A percentile compares a stretch with the other conserved stretches of the same genome.
Conservation (phyloP, 2,113 vertebrate species). For the Colaptes auratus region DNA sequence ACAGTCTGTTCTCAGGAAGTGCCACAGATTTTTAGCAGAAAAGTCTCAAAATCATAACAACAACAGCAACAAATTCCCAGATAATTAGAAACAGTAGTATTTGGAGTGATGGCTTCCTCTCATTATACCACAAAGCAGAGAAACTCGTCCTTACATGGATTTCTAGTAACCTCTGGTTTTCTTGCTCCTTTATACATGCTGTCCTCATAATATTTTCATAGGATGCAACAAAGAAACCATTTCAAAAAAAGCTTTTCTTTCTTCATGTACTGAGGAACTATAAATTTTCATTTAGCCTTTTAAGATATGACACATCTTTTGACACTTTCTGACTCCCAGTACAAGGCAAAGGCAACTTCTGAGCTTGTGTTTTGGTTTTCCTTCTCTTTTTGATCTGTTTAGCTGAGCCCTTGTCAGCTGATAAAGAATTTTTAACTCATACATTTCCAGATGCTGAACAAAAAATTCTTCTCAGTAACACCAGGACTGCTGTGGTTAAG, state of each 20-base stretch:
- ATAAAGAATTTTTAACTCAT: slow-evolving; percentile 57
- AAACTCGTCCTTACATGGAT: slow-evolving; percentile 41
- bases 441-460: slow-evolving; percentile 29
- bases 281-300: slow-evolving; percentile 67
- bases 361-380: slow-evolving; percentile 58
- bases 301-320: slow-evolving; percentile 54
- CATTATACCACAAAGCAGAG: neutral
- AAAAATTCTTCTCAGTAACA: neutral
- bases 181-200: slow-evolving; percentile 29
- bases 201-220: slow-evolving; percentile 67
- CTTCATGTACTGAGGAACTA: slow-evolving; percentile 51
- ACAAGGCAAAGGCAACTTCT: slow-evolving; percentile 44
- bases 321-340: slow-evolving; percentile 51
- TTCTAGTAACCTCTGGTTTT: slow-evolving; percentile 51
- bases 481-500: neutral
- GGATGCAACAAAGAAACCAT: slow-evolving; percentile 43
- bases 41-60: neutral
- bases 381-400: slow-evolving; percentile 52
- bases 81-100: slow-evolving; percentile 5
- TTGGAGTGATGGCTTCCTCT: neutral
- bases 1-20: neutral
- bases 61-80: neutral
- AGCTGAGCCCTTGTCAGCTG: slow-evolving; percentile 36
- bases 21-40: neutral
- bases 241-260: slow-evolving; percentile 52